Evolutionary conservation across 2,113 vertebrate genomes (phyloP).

Genomic region (Syngnathoides biaculeatus): DNA sequence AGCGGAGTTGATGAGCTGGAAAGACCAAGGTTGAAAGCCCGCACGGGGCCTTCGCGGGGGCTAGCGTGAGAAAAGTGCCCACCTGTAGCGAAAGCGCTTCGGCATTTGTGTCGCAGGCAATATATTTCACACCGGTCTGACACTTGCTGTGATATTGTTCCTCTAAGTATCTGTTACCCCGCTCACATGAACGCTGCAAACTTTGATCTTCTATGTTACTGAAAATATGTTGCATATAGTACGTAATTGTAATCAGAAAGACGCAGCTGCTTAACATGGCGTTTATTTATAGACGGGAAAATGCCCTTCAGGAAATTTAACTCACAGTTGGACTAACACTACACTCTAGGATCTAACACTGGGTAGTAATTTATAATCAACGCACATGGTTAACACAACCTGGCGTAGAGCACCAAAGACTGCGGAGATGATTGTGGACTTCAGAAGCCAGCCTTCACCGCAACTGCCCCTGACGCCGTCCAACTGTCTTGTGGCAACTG

Average conservation of each 20-base stretch:
- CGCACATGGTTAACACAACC: no score
- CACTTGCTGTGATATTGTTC: constrained; percentile 19
- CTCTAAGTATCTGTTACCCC: constrained; percentile 5
- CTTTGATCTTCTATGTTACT: neutral
- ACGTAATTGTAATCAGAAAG: neutral
- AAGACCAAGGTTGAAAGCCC: constrained; percentile 38
- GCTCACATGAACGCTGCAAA: neutral
- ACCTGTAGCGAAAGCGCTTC: constrained; percentile 33
- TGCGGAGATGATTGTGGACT: no score
- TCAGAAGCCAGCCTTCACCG: no score
- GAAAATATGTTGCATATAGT: neutral
- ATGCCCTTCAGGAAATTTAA: neutral
- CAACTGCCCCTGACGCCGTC: no score
- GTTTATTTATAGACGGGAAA: neutral
- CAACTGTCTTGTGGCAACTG: no score
- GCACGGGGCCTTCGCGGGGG: constrained; percentile 7
- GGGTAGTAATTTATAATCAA: neutral
- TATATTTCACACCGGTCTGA: constrained; percentile 31
- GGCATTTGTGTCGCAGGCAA: constrained; percentile 31
- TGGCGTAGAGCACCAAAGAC: no score
- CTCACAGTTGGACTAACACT: neutral
- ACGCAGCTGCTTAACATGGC: neutral
- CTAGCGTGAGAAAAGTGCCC: constrained; percentile 20
- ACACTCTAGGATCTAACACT: neutral
- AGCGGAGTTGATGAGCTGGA: constrained; percentile 35